Percentiles rank a stretch among this genome's conserved stretches.
Conservation (phyloP, 2,888 invertebrate species). For the Sminthurinus aureus region DNA sequence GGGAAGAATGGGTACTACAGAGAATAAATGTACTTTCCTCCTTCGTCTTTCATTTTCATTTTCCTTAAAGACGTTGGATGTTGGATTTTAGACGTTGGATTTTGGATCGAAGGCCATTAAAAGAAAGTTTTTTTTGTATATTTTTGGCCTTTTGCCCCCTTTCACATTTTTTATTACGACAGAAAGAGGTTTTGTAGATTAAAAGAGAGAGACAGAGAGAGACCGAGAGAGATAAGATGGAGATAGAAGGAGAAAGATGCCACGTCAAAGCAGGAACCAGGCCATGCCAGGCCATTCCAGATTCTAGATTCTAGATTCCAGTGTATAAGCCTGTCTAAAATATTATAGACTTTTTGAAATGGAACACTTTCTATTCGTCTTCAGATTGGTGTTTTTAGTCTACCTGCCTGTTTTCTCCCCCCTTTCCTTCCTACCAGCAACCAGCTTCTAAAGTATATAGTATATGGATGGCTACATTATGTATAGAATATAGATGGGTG, state of each 20-base stretch:
- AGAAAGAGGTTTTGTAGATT: too few species aligned
- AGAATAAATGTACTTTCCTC: too few species aligned
- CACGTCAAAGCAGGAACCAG: neutral
- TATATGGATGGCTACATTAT: too few species aligned
- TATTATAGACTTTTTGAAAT: neutral
- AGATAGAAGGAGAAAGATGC: too few species aligned
- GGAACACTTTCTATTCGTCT: neutral
- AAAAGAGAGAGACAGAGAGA: too few species aligned
- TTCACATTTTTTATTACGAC: neutral
- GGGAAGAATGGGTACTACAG: too few species aligned
- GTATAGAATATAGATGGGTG: too few species aligned
- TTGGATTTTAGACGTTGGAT: too few species aligned
- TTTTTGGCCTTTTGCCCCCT: conserved; percentile 18
- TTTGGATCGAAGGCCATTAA: conserved; percentile 15
- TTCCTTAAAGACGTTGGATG: too few species aligned
- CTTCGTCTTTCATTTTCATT: too few species aligned
- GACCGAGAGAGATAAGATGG: too few species aligned
- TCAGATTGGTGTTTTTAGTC: neutral
- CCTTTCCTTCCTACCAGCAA: neutral
- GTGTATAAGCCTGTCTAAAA: neutral
- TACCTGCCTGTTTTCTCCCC: neutral
- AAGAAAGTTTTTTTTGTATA: neutral
- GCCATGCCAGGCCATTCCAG: neutral
- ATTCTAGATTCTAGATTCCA: too few species aligned
- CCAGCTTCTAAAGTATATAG: neutral